A percentile compares a stretch with the other conserved stretches of the same genome.
Evolutionary conservation across 64 coral and sea anemone genomes (phyloP).

Genomic region (Astreopora myriophthalma): DNA sequence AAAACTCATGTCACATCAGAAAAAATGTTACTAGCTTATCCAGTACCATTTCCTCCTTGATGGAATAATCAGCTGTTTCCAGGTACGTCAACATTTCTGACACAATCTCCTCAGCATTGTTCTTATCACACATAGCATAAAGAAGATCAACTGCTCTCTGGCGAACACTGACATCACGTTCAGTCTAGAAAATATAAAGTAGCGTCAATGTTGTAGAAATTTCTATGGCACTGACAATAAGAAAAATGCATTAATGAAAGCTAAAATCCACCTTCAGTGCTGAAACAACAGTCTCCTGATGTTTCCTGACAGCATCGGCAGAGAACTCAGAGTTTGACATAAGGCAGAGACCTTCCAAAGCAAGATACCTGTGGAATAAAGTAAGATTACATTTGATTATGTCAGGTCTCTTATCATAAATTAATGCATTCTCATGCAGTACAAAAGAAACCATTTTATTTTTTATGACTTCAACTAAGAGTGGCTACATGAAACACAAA

Average conservation of each 20-base stretch:
- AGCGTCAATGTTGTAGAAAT: background rate
- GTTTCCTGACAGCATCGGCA: conserved; percentile 94
- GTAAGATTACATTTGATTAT: background rate
- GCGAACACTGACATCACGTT: conserved; percentile 97
- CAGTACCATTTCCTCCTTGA: conserved; percentile 97
- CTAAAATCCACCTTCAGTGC: conserved; percentile 83
- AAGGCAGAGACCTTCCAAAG: conserved; percentile 90
- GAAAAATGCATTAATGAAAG: background rate
- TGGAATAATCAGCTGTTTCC: conserved; percentile 97
- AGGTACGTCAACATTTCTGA: conserved; percentile 91
- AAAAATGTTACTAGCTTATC: background rate
- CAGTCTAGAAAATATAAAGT: conserved; percentile 67
- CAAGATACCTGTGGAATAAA: conserved; percentile 71
- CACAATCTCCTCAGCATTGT: conserved; percentile 97
- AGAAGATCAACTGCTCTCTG: conserved; percentile 95
- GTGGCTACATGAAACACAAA: no score
- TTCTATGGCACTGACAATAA: no score
- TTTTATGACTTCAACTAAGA: no score
- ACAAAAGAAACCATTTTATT: background rate
- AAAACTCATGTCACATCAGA: background rate
- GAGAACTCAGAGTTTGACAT: conserved; percentile 98
- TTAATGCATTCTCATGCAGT: no score
- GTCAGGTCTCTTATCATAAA: no score
- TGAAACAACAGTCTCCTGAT: conserved; percentile 95
- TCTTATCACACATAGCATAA: conserved; percentile 99